These are phyloP conservation scores for Hyalella azteca DNA, from an alignment of 2,888 invertebrate genomes.

Conservation along the genomic window DNA sequence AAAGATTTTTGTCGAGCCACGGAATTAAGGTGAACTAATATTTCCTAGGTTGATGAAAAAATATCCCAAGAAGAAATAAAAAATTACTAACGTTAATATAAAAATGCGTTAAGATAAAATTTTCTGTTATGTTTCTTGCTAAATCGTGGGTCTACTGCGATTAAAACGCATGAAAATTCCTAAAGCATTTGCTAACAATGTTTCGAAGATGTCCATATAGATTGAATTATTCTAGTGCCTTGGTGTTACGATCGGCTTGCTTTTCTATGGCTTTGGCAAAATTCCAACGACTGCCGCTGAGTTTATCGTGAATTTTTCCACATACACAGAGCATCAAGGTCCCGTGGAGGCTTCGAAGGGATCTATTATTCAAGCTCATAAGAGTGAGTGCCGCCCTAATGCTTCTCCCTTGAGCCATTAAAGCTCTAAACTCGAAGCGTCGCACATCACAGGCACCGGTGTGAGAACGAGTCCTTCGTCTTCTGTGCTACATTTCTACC, in stretches of 20 bases:
- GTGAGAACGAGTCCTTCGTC: no score
- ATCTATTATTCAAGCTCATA: slow-evolving; percentile 35
- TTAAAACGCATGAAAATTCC: no score
- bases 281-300: not conserved
- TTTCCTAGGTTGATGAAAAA: no score
- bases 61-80: no score
- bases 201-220: not conserved
- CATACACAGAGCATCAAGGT: not conserved
- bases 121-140: no score
- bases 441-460: not conserved
- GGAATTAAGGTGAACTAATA: no score
- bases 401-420: slow-evolving; percentile 9
- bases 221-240: not conserved
- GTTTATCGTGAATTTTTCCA: slow-evolving; percentile 15
- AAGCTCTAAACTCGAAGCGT: not conserved
- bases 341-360: slow-evolving; percentile 24
- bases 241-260: not conserved
- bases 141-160: no score
- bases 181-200: no score
- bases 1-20: no score
- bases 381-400: slow-evolving; percentile 25
- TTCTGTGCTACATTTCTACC: no score
- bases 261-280: not conserved
- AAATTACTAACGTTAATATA: no score
- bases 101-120: no score